phyloP scores from a whole-genome alignment of 1,140 invertebrate species.

The Drosophila sechellia region DNA sequence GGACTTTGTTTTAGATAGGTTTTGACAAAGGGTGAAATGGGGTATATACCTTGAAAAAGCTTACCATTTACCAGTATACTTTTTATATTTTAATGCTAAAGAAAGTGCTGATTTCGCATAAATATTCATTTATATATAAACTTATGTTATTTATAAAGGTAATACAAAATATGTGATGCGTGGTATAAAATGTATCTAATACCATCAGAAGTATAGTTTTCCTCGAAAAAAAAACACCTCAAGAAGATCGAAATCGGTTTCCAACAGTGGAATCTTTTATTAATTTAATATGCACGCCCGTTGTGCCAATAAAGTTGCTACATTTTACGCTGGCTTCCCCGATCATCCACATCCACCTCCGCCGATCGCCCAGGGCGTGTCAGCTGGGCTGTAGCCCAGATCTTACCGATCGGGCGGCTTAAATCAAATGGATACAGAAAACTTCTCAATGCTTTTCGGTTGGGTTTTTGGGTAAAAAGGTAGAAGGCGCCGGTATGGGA shows the following conservation, averaged over 20 bases:
- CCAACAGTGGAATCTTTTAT: slow-evolving; percentile 57
- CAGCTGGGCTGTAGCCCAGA: slow-evolving; percentile 41
- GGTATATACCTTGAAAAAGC: not conserved
- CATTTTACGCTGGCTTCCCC: slow-evolving; percentile 66
- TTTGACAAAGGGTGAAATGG: not conserved
- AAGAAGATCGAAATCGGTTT: slow-evolving; percentile 28
- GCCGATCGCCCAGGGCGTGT: slow-evolving; percentile 37
- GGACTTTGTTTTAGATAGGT: slow-evolving; percentile 26
- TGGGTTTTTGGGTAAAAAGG: slow-evolving; percentile 37
- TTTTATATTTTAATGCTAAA: no score
- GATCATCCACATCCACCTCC: slow-evolving; percentile 7
- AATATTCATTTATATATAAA: no score
- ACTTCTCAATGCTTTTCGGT: slow-evolving; percentile 42
- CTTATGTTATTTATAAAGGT: no score
- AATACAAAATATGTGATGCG: not conserved
- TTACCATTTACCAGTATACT: no score
- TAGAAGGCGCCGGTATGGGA: slow-evolving; percentile 50
- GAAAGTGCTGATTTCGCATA: no score
- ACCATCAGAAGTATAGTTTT: not conserved
- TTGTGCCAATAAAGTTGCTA: slow-evolving; percentile 80
- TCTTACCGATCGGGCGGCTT: slow-evolving; percentile 57
- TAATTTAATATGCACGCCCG: slow-evolving; percentile 80
- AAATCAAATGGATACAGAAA: slow-evolving; percentile 68
- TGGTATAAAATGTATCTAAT: slow-evolving; percentile 9
- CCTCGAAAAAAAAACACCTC: slow-evolving; percentile 10